phyloP scores from a whole-genome alignment of 2,888 invertebrate genomes.

The Tetragnatha montana region DNA sequence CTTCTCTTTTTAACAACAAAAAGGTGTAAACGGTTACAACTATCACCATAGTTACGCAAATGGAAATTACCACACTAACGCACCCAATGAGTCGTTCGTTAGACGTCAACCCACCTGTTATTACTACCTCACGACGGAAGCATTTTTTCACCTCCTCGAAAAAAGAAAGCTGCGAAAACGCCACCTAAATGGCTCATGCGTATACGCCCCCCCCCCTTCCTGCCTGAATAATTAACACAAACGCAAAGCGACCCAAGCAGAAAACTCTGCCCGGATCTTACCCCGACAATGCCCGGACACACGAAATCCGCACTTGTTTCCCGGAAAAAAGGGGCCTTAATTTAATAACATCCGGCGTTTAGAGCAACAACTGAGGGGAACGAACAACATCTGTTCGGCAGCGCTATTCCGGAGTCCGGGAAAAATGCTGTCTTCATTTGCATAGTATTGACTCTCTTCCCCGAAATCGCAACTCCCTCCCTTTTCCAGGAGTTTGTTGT shows the following conservation, averaged over 20 bases:
- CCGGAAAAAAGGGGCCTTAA: conserved; percentile 36
- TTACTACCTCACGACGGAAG: not conserved
- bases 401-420: conserved; percentile 21
- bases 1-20: too few relatives aligned
- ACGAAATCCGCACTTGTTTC: conserved; percentile 4
- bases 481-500: not conserved
- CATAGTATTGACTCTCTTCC: conserved; percentile 56
- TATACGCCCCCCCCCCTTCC: conserved; percentile 27
- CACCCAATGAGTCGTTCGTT: too few relatives aligned
- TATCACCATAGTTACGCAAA: too few relatives aligned
- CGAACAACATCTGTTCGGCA: conserved; percentile 56
- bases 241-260: conserved; percentile 34
- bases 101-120: too few relatives aligned
- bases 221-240: conserved; percentile 39
- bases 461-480: not conserved
- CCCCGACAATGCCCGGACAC: conserved; percentile 35
- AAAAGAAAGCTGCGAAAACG: not conserved
- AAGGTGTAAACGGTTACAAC: too few relatives aligned
- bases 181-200: conserved; percentile 3
- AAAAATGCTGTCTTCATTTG: conserved; percentile 34
- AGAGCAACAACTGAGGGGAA: conserved; percentile 34
- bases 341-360: conserved; percentile 55
- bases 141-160: not conserved
- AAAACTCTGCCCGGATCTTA: conserved; percentile 3
- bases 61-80: too few relatives aligned